Evolutionary conservation across 2,797 vertebrate genomes (phyloP).

Genomic region (Gobio occitaniae): DNA sequence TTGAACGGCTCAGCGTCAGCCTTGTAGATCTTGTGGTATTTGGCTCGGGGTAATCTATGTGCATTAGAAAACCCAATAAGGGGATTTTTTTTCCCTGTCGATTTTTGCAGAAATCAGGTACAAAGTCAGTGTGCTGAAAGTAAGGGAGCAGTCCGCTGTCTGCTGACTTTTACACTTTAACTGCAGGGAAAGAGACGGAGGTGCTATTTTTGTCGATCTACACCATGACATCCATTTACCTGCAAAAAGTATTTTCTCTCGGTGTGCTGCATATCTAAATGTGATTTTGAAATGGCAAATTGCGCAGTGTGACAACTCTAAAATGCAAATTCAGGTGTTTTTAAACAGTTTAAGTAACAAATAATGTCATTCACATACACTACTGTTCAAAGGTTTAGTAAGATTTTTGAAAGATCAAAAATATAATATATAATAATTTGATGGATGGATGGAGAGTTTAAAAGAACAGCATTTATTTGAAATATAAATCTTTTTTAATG

Average conservation of each 20-base stretch:
- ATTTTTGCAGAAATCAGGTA: slow-evolving; percentile 21
- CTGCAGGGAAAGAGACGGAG: background rate
- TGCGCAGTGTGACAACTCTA: slow-evolving; percentile 2
- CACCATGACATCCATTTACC: slow-evolving; percentile 5
- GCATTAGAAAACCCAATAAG: slow-evolving; percentile 51
- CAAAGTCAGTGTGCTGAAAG: slow-evolving; percentile 40
- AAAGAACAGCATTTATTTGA: background rate
- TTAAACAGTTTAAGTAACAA: slow-evolving; percentile 7
- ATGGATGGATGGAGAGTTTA: background rate
- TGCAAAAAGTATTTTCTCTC: slow-evolving; percentile 6
- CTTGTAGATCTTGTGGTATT: slow-evolving; percentile 28
- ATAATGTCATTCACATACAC: background rate
- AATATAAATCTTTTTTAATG: background rate
- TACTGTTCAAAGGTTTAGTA: background rate
- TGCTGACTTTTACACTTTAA: slow-evolving; percentile 42
- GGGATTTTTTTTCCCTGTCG: slow-evolving; percentile 7
- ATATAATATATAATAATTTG: background rate
- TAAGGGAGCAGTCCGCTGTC: background rate
- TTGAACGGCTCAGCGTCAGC: background rate
- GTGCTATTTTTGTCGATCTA: slow-evolving; percentile 12
- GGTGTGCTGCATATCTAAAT: slow-evolving; percentile 13
- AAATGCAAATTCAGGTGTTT: slow-evolving; percentile 25
- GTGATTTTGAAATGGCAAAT: slow-evolving; percentile 1
- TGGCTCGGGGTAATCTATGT: slow-evolving; percentile 38
- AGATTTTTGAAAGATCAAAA: background rate